A percentile compares a stretch with the other conserved stretches of the same genome.
phyloP scores from a whole-genome alignment of 2,797 vertebrate species.

The Coranthus polyacanthus region DNA sequence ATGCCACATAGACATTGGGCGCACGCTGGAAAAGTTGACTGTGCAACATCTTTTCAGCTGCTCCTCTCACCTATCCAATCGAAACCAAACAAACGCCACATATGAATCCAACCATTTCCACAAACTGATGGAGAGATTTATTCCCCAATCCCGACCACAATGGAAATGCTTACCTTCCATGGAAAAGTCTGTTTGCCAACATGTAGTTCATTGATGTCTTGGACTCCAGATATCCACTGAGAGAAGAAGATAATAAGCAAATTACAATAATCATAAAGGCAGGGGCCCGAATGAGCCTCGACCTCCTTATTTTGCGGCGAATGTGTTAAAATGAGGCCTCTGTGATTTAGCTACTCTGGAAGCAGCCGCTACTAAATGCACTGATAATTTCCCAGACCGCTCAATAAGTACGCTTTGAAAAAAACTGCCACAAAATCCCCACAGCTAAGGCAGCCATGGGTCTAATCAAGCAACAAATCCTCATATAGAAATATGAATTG shows the following conservation, averaged over 20 bases:
- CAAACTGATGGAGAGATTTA: constrained; percentile 73
- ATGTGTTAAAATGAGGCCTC: constrained; percentile 58
- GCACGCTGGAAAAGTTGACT: constrained; percentile 70
- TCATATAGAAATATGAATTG: constrained; percentile 57
- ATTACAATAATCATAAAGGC: constrained; percentile 70
- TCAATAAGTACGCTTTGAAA: constrained; percentile 63
- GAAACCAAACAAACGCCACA: constrained; percentile 77
- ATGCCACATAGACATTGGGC: constrained; percentile 62
- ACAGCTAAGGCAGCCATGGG: constrained; percentile 38
- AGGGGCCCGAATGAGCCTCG: constrained; percentile 27
- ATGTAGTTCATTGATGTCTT: constrained; percentile 97
- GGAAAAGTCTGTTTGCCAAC: constrained; percentile 95
- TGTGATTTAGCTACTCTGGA: constrained; percentile 43
- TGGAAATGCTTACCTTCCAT: constrained; percentile 91
- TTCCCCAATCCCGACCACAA: constrained; percentile 71
- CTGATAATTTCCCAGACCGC: constrained; percentile 51
- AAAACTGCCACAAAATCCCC: constrained; percentile 52
- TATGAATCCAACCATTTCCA: constrained; percentile 69
- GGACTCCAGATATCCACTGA: constrained; percentile 94
- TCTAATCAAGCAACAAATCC: constrained; percentile 72
- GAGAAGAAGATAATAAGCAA: constrained; percentile 74
- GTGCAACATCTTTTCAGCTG: constrained; percentile 65
- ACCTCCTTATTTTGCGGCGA: constrained; percentile 57
- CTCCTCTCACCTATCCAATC: constrained; percentile 77
- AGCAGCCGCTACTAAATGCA: constrained; percentile 35